Evolutionary conservation across 2,113 vertebrate genomes (phyloP).

Genomic region (Mesocricetus auratus): DNA sequence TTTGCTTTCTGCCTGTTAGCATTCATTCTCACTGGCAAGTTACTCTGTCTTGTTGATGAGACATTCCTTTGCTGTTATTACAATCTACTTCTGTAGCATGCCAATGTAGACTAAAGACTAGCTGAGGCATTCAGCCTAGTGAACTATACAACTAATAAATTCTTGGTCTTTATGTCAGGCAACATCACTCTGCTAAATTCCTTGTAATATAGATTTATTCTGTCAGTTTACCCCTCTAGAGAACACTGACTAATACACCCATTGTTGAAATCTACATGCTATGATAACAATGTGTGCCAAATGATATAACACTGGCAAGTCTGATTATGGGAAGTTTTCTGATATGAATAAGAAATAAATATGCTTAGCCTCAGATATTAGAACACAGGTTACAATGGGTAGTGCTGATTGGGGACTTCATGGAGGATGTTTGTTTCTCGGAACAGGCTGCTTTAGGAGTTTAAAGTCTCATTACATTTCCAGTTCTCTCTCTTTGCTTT

Average conservation of each 20-base stretch:
- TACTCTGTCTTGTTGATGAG: neutral
- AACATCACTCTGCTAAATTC: neutral
- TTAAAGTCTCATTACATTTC: neutral
- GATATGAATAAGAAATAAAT: neutral
- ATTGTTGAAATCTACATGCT: neutral
- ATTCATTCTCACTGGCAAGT: neutral
- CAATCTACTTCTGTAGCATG: neutral
- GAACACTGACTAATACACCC: neutral
- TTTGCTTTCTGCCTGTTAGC: neutral
- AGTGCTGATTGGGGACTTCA: neutral
- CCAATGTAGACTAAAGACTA: neutral
- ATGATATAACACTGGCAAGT: neutral
- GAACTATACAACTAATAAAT: neutral
- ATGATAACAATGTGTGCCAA: neutral
- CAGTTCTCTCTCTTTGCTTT: neutral
- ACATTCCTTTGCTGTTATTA: neutral
- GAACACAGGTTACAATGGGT: neutral
- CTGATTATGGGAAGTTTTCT: neutral
- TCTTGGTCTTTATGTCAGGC: neutral
- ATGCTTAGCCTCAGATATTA: neutral
- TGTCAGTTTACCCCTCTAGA: neutral
- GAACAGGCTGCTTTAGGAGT: neutral
- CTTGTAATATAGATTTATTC: neutral
- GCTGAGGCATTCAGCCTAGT: neutral
- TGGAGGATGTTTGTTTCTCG: neutral